Conservation (phyloP, 1,140 invertebrate species). For the Procambarus clarkii region DNA sequence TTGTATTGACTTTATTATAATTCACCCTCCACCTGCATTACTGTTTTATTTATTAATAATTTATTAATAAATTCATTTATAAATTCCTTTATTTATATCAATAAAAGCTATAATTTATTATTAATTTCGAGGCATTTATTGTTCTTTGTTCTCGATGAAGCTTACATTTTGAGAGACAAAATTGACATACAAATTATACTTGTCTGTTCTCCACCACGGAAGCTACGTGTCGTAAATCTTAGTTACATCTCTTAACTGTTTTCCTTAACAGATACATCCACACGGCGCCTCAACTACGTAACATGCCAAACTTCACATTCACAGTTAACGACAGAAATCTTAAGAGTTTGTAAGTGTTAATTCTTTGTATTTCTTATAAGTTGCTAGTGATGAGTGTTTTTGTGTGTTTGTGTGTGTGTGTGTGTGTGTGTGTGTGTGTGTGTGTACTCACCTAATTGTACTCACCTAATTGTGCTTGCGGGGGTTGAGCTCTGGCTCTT, state of each 20-base stretch:
- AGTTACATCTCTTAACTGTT: not conserved
- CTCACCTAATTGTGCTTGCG: too few species aligned
- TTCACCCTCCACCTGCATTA: not conserved
- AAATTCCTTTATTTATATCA: not conserved
- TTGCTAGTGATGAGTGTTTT: not conserved
- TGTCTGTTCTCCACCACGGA: too few species aligned
- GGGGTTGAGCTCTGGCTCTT: too few species aligned
- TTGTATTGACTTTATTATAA: not conserved
- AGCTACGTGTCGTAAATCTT: too few species aligned
- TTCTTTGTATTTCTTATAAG: not conserved
- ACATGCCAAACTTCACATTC: slow-evolving; percentile 44
- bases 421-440: not conserved
- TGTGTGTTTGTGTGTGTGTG: not conserved
- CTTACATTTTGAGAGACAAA: too few species aligned
- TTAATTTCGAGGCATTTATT: too few species aligned
- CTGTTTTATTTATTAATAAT: not conserved
- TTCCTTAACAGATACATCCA: slow-evolving; percentile 39
- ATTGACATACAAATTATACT: too few species aligned
- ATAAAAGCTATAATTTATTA: not conserved
- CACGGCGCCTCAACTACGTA: slow-evolving; percentile 1
- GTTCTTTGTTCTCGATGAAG: too few species aligned
- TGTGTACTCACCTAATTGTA: not conserved
- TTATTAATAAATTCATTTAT: not conserved
- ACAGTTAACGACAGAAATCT: slow-evolving; percentile 25
- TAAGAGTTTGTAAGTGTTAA: slow-evolving; percentile 25